phyloP scores from a whole-genome alignment of 2,888 invertebrate species.

The Pheosia gnoma region DNA sequence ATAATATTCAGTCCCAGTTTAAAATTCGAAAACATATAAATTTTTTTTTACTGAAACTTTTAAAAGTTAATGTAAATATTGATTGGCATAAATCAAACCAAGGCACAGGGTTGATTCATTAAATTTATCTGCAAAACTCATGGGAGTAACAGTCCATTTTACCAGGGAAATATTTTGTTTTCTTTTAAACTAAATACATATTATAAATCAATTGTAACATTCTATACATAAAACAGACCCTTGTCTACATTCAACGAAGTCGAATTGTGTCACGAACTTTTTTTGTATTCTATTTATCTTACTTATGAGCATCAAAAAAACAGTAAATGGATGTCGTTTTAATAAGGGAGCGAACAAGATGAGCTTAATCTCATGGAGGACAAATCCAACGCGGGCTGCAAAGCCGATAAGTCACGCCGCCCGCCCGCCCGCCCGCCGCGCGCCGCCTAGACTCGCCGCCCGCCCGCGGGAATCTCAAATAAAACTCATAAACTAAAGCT shows the following conservation, averaged over 20 bases:
- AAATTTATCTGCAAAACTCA: too few species aligned
- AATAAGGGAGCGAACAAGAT: slow-evolving; percentile 27
- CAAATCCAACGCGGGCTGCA: slow-evolving; percentile 50
- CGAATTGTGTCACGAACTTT: not conserved
- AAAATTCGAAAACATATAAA: not conserved
- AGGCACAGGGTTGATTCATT: too few species aligned
- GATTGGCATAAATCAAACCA: too few species aligned
- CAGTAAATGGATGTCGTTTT: slow-evolving; percentile 29
- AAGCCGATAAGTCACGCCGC: slow-evolving; percentile 43
- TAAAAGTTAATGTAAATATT: too few species aligned
- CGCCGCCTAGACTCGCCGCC: not conserved
- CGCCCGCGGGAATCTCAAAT: slow-evolving; percentile 21
- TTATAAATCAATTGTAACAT: too few species aligned
- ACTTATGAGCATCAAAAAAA: slow-evolving; percentile 8
- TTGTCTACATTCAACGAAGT: too few species aligned
- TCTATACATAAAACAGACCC: too few species aligned
- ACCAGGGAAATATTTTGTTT: too few species aligned
- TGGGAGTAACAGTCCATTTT: too few species aligned
- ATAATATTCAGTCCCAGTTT: too few species aligned
- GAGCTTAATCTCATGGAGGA: slow-evolving; percentile 46
- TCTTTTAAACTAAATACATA: too few species aligned
- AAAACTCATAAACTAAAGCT: slow-evolving; percentile 28
- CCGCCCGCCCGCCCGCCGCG: slow-evolving; percentile 3
- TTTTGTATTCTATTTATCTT: slow-evolving; percentile 8
- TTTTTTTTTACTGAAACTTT: too few species aligned